These are phyloP conservation scores for Nasonovia ribisnigri DNA, from an alignment of 2,888 invertebrate species.

Conservation along the genomic window DNA sequence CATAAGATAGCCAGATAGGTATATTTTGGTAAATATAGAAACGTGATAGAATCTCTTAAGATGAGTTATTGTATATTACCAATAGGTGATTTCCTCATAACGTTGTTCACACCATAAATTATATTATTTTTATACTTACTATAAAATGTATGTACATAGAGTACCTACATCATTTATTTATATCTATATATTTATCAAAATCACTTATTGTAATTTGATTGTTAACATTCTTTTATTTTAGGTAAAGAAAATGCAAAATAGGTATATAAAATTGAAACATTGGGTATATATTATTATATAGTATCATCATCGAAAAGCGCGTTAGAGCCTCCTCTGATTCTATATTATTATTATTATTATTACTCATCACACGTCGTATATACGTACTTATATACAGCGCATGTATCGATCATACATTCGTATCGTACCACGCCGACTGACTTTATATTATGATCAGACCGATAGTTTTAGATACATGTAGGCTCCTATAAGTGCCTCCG, in stretches of 20 bases:
- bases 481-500: background rate
- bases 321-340: background rate
- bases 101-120: too few relatives aligned
- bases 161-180: too few relatives aligned
- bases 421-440: background rate
- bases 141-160: too few relatives aligned
- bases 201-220: background rate
- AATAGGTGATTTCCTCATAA: too few relatives aligned
- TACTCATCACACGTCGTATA: too few relatives aligned
- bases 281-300: background rate
- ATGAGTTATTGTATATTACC: too few relatives aligned
- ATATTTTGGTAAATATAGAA: too few relatives aligned
- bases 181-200: background rate
- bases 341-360: background rate
- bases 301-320: background rate
- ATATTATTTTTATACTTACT: too few relatives aligned
- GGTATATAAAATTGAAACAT: background rate
- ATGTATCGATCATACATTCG: too few relatives aligned
- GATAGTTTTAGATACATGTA: background rate
- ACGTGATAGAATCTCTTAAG: too few relatives aligned
- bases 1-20: too few relatives aligned
- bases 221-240: background rate
- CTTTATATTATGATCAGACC: background rate
- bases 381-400: background rate
- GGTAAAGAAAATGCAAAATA: background rate